Evolutionary conservation across 2,888 invertebrate genomes (phyloP).

Genomic region (Pyrrhosoma nymphula): DNA sequence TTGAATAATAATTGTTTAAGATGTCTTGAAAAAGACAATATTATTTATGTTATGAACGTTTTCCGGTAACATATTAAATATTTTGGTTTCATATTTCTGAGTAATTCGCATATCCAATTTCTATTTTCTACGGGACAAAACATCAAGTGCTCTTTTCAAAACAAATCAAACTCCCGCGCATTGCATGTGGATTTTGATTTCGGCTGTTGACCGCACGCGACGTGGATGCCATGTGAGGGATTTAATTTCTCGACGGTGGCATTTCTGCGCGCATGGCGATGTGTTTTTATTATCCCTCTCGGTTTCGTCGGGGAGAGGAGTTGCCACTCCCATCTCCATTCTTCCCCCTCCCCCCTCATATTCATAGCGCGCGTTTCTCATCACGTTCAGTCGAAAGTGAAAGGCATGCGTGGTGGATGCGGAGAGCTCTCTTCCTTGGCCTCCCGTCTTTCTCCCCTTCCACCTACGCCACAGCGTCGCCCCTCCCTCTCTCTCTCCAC

Average conservation of each 20-base stretch:
- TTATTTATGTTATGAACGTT: too few species aligned
- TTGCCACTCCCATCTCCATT: not conserved
- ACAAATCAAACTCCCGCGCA: too few species aligned
- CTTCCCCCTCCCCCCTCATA: not conserved
- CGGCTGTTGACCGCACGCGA: too few species aligned
- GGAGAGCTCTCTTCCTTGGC: not conserved
- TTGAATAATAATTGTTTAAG: too few species aligned
- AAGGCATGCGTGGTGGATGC: constrained; percentile 21
- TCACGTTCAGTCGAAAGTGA: constrained; percentile 38
- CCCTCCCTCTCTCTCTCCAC: not conserved
- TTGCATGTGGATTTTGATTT: too few species aligned
- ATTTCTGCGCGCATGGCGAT: not conserved
- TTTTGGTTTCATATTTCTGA: too few species aligned
- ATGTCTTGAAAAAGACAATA: too few species aligned
- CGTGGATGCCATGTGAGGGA: too few species aligned
- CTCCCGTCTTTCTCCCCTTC: not conserved
- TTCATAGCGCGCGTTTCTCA: not conserved
- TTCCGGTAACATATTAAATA: too few species aligned
- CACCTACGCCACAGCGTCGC: not conserved
- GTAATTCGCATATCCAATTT: too few species aligned
- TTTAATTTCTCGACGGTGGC: not conserved
- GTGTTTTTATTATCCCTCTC: not conserved
- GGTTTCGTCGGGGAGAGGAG: not conserved
- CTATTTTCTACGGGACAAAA: too few species aligned
- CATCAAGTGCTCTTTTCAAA: too few species aligned